Percentiles rank a stretch among this genome's conserved stretches.
Conservation (phyloP, 2,888 invertebrate genomes). For the Sinodicranocentrus sp. region DNA sequence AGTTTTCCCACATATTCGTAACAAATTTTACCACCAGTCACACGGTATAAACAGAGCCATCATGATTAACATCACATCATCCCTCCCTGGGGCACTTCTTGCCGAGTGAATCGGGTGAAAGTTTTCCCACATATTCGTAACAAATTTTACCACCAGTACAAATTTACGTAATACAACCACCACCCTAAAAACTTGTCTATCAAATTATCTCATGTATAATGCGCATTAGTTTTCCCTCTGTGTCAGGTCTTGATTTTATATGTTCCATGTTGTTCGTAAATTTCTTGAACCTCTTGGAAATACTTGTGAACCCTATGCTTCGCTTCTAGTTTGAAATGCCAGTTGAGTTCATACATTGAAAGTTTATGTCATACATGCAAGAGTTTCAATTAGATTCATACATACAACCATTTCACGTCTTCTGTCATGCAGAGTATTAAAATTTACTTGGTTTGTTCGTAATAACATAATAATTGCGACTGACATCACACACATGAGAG, state of each 20-base stretch:
- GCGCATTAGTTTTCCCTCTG: slow-evolving; percentile 22
- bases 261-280: not conserved
- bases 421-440: not conserved
- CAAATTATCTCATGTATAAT: slow-evolving; percentile 34
- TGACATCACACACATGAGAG: slow-evolving; percentile 66
- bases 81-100: slow-evolving; percentile 46
- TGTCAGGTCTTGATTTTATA: slow-evolving; percentile 30
- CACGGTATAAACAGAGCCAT: slow-evolving; percentile 32
- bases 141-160: slow-evolving; percentile 34
- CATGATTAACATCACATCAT: slow-evolving; percentile 66
- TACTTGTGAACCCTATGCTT: not conserved
- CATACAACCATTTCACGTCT: slow-evolving; percentile 7
- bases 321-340: not conserved
- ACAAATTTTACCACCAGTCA: slow-evolving; percentile 43
- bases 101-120: slow-evolving; percentile 57
- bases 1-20: slow-evolving; percentile 63
- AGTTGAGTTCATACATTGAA: slow-evolving; percentile 3
- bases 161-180: slow-evolving; percentile 10
- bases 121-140: slow-evolving; percentile 63
- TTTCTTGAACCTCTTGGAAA: no score
- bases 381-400: not conserved
- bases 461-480: slow-evolving; percentile 59
- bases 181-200: slow-evolving; percentile 52
- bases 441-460: not conserved
- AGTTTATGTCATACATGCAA: not conserved